Percentiles rank a stretch among this genome's conserved stretches.
Conservation (phyloP, 1,140 invertebrate genomes). For the Papilio dardanus region DNA sequence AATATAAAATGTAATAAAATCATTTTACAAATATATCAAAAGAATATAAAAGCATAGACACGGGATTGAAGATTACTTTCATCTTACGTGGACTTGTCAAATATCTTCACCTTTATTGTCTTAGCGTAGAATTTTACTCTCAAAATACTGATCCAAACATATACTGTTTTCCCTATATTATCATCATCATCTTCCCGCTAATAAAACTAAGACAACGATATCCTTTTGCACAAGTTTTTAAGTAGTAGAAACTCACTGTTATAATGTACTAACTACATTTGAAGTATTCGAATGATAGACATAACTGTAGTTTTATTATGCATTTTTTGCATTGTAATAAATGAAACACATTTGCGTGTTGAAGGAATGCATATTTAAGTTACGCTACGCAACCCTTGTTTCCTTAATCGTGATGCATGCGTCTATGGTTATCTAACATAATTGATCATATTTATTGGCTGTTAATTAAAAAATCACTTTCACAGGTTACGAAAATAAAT, state of each 20-base stretch:
- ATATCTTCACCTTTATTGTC: too few relatives aligned
- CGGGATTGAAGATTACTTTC: too few relatives aligned
- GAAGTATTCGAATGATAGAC: neutral
- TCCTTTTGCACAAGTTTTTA: too few relatives aligned
- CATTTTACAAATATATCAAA: too few relatives aligned
- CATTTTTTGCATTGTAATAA: constrained; percentile 11
- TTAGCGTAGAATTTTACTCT: too few relatives aligned
- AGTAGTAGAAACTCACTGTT: neutral
- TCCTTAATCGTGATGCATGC: constrained; percentile 35
- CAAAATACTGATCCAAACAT: too few relatives aligned
- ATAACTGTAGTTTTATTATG: constrained; percentile 1
- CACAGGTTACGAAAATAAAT: neutral
- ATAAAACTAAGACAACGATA: too few relatives aligned
- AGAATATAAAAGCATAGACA: neutral
- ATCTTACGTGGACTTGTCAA: too few relatives aligned
- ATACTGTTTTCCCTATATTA: too few relatives aligned
- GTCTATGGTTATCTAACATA: constrained; percentile 8
- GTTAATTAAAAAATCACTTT: neutral
- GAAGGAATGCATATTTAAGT: neutral
- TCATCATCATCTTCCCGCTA: too few relatives aligned
- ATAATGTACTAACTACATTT: neutral
- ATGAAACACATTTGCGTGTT: constrained; percentile 32
- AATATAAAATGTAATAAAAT: too few relatives aligned
- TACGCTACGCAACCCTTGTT: constrained; percentile 34
- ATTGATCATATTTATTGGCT: constrained; percentile 17